phyloP scores from a whole-genome alignment of 1,140 invertebrate species.

The Grapholita molesta region DNA sequence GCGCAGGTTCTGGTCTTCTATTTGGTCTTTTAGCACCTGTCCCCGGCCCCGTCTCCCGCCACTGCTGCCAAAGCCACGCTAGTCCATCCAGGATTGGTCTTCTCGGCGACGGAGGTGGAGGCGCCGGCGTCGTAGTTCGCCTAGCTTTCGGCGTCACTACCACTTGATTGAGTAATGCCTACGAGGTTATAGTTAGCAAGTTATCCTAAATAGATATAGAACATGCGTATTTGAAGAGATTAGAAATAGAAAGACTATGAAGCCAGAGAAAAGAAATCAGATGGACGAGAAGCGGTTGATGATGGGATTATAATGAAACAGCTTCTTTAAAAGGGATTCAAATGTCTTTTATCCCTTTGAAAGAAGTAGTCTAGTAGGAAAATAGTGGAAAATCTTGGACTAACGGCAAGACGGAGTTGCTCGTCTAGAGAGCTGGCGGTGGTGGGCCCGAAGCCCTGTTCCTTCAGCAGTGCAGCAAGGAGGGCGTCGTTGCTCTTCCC shows the following conservation, averaged over 20 bases:
- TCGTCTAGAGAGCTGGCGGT: conserved; percentile 80
- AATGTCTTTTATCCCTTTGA: conserved; percentile 7
- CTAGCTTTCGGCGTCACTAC: conserved; percentile 74
- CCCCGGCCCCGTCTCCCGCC: conserved; percentile 70
- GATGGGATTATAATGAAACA: background rate
- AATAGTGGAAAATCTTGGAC: conserved; percentile 53
- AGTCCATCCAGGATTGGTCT: conserved; percentile 74
- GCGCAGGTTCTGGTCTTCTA: conserved; percentile 39
- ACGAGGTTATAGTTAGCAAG: conserved; percentile 60
- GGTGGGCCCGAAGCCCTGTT: conserved; percentile 82
- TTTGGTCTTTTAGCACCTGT: conserved; percentile 38
- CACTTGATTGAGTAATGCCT: conserved; percentile 78
- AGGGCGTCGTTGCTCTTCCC: conserved; percentile 82
- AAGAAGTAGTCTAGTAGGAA: conserved; percentile 23
- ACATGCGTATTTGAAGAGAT: conserved; percentile 4
- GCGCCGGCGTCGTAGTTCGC: conserved; percentile 57
- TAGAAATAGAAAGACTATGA: conserved; percentile 10
- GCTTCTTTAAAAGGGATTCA: conserved; percentile 3
- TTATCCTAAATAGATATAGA: conserved; percentile 14
- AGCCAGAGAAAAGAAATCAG: conserved; percentile 15
- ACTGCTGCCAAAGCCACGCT: conserved; percentile 77
- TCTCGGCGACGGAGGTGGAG: conserved; percentile 57
- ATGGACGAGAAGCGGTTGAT: conserved; percentile 16
- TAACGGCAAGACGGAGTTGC: conserved; percentile 80
- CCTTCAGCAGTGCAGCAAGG: conserved; percentile 82